A percentile compares a stretch with the other conserved stretches of the same genome.
These are phyloP conservation scores for Margaritifera margaritifera DNA, from an alignment of 2,888 invertebrate genomes.

Conservation along the genomic window DNA sequence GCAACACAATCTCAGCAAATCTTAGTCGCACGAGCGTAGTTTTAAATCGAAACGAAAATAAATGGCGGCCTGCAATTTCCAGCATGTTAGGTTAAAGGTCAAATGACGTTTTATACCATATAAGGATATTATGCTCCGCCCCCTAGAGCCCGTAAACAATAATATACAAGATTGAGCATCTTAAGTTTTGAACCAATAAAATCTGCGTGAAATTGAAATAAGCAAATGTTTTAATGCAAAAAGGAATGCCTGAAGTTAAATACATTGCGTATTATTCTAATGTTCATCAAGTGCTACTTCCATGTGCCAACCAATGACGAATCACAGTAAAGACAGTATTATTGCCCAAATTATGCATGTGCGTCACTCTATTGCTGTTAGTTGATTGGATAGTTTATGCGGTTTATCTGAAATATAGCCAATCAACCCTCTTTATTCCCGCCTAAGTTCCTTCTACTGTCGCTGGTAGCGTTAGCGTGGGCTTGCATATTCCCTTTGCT, in stretches of 20 bases:
- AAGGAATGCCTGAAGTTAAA: too few relatives aligned
- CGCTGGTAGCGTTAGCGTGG: slow-evolving; percentile 45
- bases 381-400: slow-evolving; percentile 60
- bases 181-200: too few relatives aligned
- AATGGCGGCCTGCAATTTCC: slow-evolving; percentile 47
- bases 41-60: slow-evolving; percentile 11
- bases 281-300: too few relatives aligned
- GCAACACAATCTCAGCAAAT: too few relatives aligned
- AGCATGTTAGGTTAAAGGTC: slow-evolving; percentile 45
- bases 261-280: too few relatives aligned
- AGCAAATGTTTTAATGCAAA: too few relatives aligned
- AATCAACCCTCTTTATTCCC: slow-evolving; percentile 45
- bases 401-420: slow-evolving; percentile 55
- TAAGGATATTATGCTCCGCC: slow-evolving; percentile 40
- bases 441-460: slow-evolving; percentile 29
- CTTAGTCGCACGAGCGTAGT: too few relatives aligned
- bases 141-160: slow-evolving; percentile 18
- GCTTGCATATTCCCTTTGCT: slow-evolving; percentile 17
- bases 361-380: slow-evolving; percentile 28
- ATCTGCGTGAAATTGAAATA: too few relatives aligned
- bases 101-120: slow-evolving; percentile 32
- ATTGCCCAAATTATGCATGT: slow-evolving; percentile 35
- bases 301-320: too few relatives aligned
- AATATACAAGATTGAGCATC: too few relatives aligned
- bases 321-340: too few relatives aligned